Evolutionary conservation across 1,140 invertebrate species (phyloP).

Genomic region (Rhagoletis pomonella): DNA sequence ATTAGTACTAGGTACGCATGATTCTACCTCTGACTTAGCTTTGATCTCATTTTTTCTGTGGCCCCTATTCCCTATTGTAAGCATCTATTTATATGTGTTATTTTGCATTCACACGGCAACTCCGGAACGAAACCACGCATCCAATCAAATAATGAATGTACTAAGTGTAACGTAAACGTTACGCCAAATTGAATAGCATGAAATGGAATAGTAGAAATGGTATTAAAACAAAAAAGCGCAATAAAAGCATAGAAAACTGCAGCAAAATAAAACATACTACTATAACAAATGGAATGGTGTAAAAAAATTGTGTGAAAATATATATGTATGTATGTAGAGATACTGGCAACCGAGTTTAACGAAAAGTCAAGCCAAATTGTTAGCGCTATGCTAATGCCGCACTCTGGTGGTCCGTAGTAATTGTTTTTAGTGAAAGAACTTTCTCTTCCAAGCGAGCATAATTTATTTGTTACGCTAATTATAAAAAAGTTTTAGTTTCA

Average conservation of each 20-base stretch:
- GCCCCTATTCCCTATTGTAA: neutral
- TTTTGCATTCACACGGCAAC: constrained; percentile 1
- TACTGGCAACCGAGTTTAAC: neutral
- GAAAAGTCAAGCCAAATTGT: neutral
- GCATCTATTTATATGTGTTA: neutral
- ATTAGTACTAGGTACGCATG: neutral
- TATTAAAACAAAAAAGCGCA: neutral
- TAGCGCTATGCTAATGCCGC: neutral
- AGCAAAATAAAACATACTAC: neutral
- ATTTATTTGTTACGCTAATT: constrained; percentile 33
- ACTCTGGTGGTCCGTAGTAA: neutral
- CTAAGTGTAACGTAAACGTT: constrained; percentile 60
- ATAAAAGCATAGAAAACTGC: neutral
- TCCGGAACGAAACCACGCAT: constrained; percentile 52
- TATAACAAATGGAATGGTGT: no score
- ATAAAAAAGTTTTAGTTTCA: neutral
- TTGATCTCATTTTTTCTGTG: neutral
- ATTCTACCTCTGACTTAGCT: neutral
- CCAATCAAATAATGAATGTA: constrained; percentile 71
- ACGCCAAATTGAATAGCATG: constrained; percentile 25
- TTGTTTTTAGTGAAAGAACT: constrained; percentile 10
- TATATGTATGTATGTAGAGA: neutral
- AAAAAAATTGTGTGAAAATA: constrained; percentile 1
- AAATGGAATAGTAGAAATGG: neutral
- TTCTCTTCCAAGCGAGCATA: constrained; percentile 5